These are phyloP conservation scores for Hermaeophaga mercurialis DNA, from an alignment of 2,888 invertebrate species.

Conservation along the genomic window DNA sequence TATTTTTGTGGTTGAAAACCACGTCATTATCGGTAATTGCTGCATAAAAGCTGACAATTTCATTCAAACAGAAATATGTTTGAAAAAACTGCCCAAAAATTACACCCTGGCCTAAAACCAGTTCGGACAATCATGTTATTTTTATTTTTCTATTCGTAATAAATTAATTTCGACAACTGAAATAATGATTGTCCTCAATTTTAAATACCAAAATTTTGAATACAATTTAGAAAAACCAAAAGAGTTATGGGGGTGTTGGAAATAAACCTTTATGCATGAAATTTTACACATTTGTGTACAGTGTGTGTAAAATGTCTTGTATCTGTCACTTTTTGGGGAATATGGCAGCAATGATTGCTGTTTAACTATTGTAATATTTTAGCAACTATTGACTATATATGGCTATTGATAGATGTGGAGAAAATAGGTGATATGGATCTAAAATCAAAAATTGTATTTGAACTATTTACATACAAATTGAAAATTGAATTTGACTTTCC, in stretches of 20 bases:
- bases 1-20: constrained; percentile 16
- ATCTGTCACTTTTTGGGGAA: constrained; percentile 56
- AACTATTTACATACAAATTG: constrained; percentile 26
- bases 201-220: constrained; percentile 10
- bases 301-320: constrained; percentile 44
- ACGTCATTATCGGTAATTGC: constrained; percentile 43
- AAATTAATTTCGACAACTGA: constrained; percentile 3
- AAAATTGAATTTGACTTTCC: too few relatives aligned
- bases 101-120: constrained; percentile 34
- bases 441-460: constrained; percentile 26
- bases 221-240: constrained; percentile 26
- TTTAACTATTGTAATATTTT: constrained; percentile 53
- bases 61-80: constrained; percentile 27
- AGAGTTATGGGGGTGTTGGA: constrained; percentile 36
- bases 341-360: constrained; percentile 44
- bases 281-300: constrained; percentile 41
- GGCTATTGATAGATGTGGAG: constrained; percentile 48
- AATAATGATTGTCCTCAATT: constrained; percentile 6
- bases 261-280: constrained; percentile 43
- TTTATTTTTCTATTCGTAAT: background rate
- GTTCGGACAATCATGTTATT: constrained; percentile 9
- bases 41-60: constrained; percentile 46
- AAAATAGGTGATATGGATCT: constrained; percentile 21
- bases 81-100: constrained; percentile 44
- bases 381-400: constrained; percentile 52